Evolutionary conservation across 2,797 vertebrate genomes (phyloP), one percentile per base, ranked within the genome.

Genomic region (Leuciscus waleckii): DNA sequence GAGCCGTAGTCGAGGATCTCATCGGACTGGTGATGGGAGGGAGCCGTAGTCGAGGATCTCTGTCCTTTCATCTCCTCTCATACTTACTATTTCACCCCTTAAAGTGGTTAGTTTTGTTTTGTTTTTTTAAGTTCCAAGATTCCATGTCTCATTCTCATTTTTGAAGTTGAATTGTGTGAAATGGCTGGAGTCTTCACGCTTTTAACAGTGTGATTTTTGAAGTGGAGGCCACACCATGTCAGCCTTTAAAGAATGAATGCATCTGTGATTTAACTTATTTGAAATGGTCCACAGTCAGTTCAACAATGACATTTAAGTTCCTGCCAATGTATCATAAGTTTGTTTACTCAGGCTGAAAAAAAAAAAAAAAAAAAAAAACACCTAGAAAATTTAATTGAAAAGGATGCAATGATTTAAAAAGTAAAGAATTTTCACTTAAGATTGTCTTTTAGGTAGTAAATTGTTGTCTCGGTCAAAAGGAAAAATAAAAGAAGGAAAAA

Each of bases 31-130:
- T n/a, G 70, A 58, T 82, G 73, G 85, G 21, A 71, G 88, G 90
- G 76, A 87, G 73, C 73, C 90, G 86, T 90, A 87, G 73, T 88
- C 81, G 92, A 95, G 92, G 96, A 95, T 97, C 96, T 97, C 96
- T 95, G 95, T 96, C 95, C 96, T 96, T 96, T 97, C 96, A 96
- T 97, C 94, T 97, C 96, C 97, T 97, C 97, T 96, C 94, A 94
- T 96, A 98, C 97, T 97, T 97, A 96, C 96, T 97, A 95, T 95
- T 94, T 96, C 96, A 96, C 97, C 96, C 95, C 96, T 95, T 97
- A 95, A 92, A 95, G 70, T 54, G 95, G 95, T 95, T 93, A 94
- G 89, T 85, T 85, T 89, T 89, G 85, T 80, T 89, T 26, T n/a
- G 8, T 56, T 87, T 75, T 87, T 92, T 90, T 49, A 92, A 90